A percentile compares a stretch with the other conserved stretches of the same genome.
Evolutionary conservation across 2,113 vertebrate species (phyloP).

Genomic region (Hydrochoerus hydrochaeris): DNA sequence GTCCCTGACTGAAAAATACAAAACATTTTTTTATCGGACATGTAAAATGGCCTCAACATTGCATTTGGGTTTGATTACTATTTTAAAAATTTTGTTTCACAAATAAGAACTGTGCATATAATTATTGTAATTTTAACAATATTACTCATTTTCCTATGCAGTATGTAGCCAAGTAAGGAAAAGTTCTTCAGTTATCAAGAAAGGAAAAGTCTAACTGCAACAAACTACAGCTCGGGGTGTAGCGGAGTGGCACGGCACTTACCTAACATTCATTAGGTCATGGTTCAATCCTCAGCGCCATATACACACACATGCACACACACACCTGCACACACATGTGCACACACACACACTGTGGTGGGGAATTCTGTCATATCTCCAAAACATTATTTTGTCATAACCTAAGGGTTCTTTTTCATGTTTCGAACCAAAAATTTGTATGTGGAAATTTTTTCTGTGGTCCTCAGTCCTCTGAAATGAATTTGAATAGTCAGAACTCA

Average conservation of each 20-base stretch:
- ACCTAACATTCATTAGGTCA: neutral
- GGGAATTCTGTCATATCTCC: neutral
- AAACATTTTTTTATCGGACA: neutral
- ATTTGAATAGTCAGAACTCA: neutral
- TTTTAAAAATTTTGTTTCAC: neutral
- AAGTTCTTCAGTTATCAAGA: neutral
- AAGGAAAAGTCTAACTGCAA: neutral
- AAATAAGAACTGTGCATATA: neutral
- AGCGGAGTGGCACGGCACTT: fast-evolving
- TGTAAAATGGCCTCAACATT: neutral
- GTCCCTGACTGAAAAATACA: neutral
- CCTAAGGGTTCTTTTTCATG: neutral
- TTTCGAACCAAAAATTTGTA: neutral
- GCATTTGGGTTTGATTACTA: neutral
- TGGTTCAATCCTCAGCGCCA: neutral
- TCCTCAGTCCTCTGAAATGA: neutral
- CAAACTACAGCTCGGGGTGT: neutral
- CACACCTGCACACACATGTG: neutral
- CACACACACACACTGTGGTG: neutral
- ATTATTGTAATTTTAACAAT: neutral
- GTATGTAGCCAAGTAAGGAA: neutral
- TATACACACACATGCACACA: neutral
- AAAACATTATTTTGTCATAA: neutral
- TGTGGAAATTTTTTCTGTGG: neutral
- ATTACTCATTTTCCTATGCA: neutral